These are phyloP conservation scores for Incurvaria masculella DNA, from an alignment of 2,888 invertebrate genomes.

Conservation along the genomic window DNA sequence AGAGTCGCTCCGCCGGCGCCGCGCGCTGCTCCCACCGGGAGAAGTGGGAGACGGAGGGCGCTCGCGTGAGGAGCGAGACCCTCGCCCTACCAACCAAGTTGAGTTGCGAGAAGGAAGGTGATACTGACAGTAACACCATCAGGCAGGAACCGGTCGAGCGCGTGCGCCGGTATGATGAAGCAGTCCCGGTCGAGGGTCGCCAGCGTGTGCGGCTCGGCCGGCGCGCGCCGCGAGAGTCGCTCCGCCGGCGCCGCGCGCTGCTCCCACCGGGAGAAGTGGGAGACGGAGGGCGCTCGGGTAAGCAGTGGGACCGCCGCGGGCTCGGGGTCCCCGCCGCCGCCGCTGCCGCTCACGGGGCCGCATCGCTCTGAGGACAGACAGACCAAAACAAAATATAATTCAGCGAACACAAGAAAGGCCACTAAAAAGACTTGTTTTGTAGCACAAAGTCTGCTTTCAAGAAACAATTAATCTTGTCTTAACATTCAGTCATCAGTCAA, in stretches of 20 bases:
- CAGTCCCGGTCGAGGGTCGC: conserved; percentile 85
- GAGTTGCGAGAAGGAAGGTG: too few relatives aligned
- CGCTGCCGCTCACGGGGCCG: conserved; percentile 65
- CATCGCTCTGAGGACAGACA: conserved; percentile 73
- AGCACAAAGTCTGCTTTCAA: too few relatives aligned
- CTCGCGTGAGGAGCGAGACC: too few relatives aligned
- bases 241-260: conserved; percentile 8
- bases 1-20: too few relatives aligned
- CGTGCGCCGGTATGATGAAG: conserved; percentile 90
- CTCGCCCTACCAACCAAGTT: too few relatives aligned
- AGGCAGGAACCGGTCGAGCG: conserved; percentile 83
- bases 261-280: conserved; percentile 38
- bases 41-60: too few relatives aligned
- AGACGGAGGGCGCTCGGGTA: conserved; percentile 64
- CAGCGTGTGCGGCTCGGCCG: conserved; percentile 70
- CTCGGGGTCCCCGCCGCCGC: conserved; percentile 62
- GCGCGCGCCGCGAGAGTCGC: conserved; percentile 22
- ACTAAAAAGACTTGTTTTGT: too few relatives aligned
- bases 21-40: too few relatives aligned
- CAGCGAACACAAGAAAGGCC: too few relatives aligned
- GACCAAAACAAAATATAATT: conserved; percentile 19
- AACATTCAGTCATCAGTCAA: too few relatives aligned
- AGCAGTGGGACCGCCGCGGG: conserved; percentile 71
- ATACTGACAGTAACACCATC: conserved; percentile 78
- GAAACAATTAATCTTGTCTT: too few relatives aligned